Conservation (phyloP, 2,113 vertebrate genomes). For the Fukomys damarensis region DNA sequence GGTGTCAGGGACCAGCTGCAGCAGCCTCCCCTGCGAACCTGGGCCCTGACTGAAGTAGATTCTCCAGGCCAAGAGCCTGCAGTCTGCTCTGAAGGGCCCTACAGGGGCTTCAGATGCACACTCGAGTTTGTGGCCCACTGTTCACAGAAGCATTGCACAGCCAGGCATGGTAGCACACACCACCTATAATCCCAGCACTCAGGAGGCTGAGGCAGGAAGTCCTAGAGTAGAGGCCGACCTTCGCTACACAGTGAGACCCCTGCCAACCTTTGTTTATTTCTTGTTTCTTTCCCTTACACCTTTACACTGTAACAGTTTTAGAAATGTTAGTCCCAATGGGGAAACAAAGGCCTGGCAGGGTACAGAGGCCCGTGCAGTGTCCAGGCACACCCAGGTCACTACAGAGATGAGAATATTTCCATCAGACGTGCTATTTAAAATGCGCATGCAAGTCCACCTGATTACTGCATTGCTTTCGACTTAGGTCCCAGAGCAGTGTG, state of each 20-base stretch:
- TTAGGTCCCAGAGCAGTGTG: conserved; percentile 67
- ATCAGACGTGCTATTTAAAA: conserved; percentile 59
- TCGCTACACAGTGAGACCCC: not conserved
- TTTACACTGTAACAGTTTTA: not conserved
- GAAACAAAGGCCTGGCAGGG: not conserved
- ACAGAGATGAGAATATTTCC: not conserved
- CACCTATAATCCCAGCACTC: not conserved
- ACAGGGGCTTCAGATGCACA: rapidly evolving
- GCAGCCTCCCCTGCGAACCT: not conserved
- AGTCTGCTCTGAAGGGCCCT: not conserved
- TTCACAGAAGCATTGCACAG: not conserved
- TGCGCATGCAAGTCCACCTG: conserved; percentile 57
- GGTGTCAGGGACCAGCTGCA: not conserved
- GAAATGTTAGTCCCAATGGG: not conserved
- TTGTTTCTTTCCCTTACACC: not conserved
- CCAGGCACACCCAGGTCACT: not conserved
- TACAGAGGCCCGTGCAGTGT: not conserved
- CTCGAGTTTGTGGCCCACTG: not conserved
- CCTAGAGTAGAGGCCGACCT: not conserved
- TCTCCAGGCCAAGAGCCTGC: rapidly evolving
- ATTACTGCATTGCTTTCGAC: conserved; percentile 59
- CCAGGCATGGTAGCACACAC: not conserved
- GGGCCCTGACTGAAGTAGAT: not conserved
- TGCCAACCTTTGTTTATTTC: not conserved
- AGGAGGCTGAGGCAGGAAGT: not conserved